A percentile compares a stretch with the other conserved stretches of the same genome.
phyloP scores from a whole-genome alignment of 2,888 invertebrate genomes.

The Sipha maydis region DNA sequence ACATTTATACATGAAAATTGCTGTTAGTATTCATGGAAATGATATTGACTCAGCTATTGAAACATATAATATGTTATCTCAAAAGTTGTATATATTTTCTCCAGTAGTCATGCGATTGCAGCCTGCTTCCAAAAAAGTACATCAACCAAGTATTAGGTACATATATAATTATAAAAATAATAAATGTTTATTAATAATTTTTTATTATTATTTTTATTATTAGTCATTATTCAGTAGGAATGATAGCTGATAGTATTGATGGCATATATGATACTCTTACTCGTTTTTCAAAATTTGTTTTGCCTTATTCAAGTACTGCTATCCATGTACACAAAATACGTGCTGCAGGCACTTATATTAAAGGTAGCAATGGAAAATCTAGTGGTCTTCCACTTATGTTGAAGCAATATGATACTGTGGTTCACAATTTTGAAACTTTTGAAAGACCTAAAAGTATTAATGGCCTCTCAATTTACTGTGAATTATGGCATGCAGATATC shows the following conservation, averaged over 20 bases:
- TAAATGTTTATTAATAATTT: neutral
- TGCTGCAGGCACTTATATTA: slow-evolving; percentile 89
- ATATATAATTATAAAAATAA: neutral
- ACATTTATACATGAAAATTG: slow-evolving; percentile 97
- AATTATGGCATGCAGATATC: slow-evolving; percentile 98
- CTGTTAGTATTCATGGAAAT: slow-evolving; percentile 96
- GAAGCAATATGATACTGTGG: slow-evolving; percentile 93
- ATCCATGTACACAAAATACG: slow-evolving; percentile 95
- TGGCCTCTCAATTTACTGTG: slow-evolving; percentile 97
- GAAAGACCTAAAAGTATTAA: slow-evolving; percentile 81
- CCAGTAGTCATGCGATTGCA: slow-evolving; percentile 69
- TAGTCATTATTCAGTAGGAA: slow-evolving; percentile 92
- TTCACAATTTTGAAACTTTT: slow-evolving; percentile 96
- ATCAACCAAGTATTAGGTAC: slow-evolving; percentile 38
- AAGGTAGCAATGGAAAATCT: slow-evolving; percentile 93
- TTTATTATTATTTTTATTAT: slow-evolving; percentile 31
- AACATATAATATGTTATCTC: slow-evolving; percentile 94
- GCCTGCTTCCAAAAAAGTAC: slow-evolving; percentile 30
- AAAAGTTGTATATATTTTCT: slow-evolving; percentile 96
- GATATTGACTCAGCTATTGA: slow-evolving; percentile 92
- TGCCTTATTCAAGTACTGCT: slow-evolving; percentile 97
- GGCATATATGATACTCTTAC: slow-evolving; percentile 93
- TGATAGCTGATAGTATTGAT: slow-evolving; percentile 94
- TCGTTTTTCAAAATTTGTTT: slow-evolving; percentile 94
- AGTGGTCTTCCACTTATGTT: slow-evolving; percentile 97